phyloP scores from a whole-genome alignment of 2,797 vertebrate species.

The Mastacembelus armatus region DNA sequence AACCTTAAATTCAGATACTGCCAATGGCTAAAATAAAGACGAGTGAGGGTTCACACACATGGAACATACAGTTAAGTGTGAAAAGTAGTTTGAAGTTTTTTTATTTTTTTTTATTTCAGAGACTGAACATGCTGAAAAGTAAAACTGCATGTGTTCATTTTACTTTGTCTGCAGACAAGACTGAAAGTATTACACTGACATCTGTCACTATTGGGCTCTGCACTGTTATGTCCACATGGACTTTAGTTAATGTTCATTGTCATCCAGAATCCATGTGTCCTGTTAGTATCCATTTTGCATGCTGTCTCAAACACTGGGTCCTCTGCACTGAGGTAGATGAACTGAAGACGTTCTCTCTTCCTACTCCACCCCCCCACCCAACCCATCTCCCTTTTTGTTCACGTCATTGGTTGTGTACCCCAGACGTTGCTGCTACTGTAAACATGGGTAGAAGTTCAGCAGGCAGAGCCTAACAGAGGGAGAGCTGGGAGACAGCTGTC shows the following conservation, averaged over 20 bases:
- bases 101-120: no score
- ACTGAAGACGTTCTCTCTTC: slow-evolving; percentile 17
- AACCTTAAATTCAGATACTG: slow-evolving; percentile 52
- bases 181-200: slow-evolving; percentile 72
- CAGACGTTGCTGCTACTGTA: slow-evolving; percentile 77
- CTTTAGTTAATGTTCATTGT: slow-evolving; percentile 54
- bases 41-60: slow-evolving; percentile 32
- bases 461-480: slow-evolving; percentile 25
- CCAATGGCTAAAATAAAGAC: slow-evolving; percentile 40
- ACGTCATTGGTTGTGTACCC: slow-evolving; percentile 54
- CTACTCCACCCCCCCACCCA: no score
- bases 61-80: slow-evolving; percentile 41
- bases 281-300: slow-evolving; percentile 67
- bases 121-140: slow-evolving; percentile 52
- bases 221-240: slow-evolving; percentile 68
- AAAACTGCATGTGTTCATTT: slow-evolving; percentile 64
- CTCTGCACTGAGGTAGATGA: slow-evolving; percentile 59
- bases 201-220: slow-evolving; percentile 67
- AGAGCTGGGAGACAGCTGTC: slow-evolving; percentile 52
- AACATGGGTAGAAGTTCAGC: slow-evolving; percentile 60
- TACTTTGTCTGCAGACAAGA: slow-evolving; percentile 50
- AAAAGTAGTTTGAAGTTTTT: slow-evolving; percentile 39
- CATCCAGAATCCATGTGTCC: slow-evolving; percentile 58
- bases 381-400: slow-evolving; percentile 6
- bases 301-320: slow-evolving; percentile 78